Base-by-base conservation (phyloP, 2,888 invertebrate species). In the Perizoma affinitatum region DNA sequence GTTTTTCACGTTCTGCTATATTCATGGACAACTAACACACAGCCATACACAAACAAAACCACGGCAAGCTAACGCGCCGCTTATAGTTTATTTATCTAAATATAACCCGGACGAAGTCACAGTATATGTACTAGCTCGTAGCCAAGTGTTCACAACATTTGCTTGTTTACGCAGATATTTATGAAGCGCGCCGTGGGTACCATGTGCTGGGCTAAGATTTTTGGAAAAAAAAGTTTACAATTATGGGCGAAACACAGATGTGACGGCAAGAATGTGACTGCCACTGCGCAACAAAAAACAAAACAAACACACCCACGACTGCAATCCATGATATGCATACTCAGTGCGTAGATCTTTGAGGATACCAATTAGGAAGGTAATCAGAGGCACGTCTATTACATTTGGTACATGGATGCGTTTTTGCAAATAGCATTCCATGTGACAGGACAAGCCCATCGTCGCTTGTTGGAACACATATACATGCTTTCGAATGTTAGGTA, bases 71-170 rank as follows among this genome's bases (percentile, higher is more conserved):
- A 61, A 56, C 46, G 51, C 33, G n/a, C 41, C 75, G 22, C 50
- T 38, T 42, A 22, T 59, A 77, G 73, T 88, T 84, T 88, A 83
- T 87, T 86, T 87, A 79, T 87, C 88, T 90, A 91, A 90, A 87
- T 86, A 87, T 90, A 88, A 78, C 61, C 66, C 64, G 56, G 74
- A 6, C 48, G 10, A 34, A 47, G 42, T 87, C 82, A 79, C 75
- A 56, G 56, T 35, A 50, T 40, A 80, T 83, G 4, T 83, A 83
- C 36, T 40, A 58, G 60, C 11, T 51, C 4, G 33, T 10, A 22
- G 73, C 83, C 87, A 82, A 89, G 88, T 88, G 88, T 87, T 88
- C 82, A 79, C 74, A 80, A 83, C 84, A 84, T 45, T 79, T 78
- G 83, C 73, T 77, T 90, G 90, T 90, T 90, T 89, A 87, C 65